Evolutionary conservation across 2,888 invertebrate species (phyloP).

Genomic region (Caenorhabditis sp.): DNA sequence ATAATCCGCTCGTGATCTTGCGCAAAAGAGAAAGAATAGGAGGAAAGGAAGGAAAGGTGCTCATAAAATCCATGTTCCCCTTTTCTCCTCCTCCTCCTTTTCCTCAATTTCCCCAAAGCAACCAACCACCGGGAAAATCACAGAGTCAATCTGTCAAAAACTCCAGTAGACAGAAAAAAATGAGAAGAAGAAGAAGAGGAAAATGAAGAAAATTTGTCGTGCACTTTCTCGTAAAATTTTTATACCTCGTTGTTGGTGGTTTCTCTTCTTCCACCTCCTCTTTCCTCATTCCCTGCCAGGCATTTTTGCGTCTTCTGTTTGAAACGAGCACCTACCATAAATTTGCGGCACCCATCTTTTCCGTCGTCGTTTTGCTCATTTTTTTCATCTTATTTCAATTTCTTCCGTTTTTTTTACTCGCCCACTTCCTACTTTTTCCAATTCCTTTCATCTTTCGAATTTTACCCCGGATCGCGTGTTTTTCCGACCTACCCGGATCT

Average conservation of each 20-base stretch:
- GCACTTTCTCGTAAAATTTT: constrained; percentile 47
- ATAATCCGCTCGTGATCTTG: constrained; percentile 3
- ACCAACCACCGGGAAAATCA: too few relatives aligned
- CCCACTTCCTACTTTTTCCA: constrained; percentile 15
- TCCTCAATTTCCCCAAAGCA: background rate
- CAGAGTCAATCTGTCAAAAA: background rate
- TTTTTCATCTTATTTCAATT: constrained; percentile 46
- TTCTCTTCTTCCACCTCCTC: too few relatives aligned
- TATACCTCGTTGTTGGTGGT: constrained; percentile 15
- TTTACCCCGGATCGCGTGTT: constrained; percentile 12
- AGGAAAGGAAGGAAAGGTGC: background rate
- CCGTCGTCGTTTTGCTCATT: constrained; percentile 24
- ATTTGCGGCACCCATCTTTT: constrained; percentile 38
- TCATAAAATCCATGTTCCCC: background rate
- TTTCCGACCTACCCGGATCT: background rate
- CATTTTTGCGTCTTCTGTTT: constrained; percentile 43
- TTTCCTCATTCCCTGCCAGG: constrained; percentile 7
- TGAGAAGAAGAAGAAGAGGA: constrained; percentile 20
- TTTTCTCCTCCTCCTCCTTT: background rate
- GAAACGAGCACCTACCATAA: constrained; percentile 49
- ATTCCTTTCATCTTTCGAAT: background rate
- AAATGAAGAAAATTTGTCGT: constrained; percentile 3
- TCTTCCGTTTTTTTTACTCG: background rate
- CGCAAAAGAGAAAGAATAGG: background rate
- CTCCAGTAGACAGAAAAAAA: background rate